These are phyloP conservation scores for Apis cerana DNA, from an alignment of 1,140 invertebrate genomes.

Conservation along the genomic window DNA sequence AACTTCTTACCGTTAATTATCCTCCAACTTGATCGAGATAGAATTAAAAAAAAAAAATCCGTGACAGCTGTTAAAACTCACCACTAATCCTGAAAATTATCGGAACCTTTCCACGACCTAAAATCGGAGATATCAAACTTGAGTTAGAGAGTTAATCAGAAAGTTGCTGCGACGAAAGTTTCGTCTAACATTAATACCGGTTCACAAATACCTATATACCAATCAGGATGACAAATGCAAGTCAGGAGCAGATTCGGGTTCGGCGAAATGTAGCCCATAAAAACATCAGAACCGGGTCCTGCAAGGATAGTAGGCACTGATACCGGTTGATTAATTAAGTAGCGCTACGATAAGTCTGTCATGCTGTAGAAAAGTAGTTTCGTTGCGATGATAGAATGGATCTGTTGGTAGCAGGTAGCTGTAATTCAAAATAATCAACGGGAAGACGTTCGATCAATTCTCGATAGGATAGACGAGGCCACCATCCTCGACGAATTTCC, in stretches of 20 bases:
- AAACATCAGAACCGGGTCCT: conserved; percentile 30
- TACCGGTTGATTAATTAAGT: conserved; percentile 65
- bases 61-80: background rate
- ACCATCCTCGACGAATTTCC: conserved; percentile 56
- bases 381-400: conserved; percentile 61
- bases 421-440: conserved; percentile 58
- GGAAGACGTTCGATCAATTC: conserved; percentile 56
- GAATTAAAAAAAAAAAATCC: no score
- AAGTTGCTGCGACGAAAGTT: conserved; percentile 33
- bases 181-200: background rate
- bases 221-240: conserved; percentile 51
- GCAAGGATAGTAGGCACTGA: conserved; percentile 30
- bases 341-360: conserved; percentile 56
- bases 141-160: background rate
- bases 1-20: no score
- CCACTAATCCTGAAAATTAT: background rate
- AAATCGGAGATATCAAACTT: no score
- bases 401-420: conserved; percentile 57
- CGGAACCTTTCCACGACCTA: background rate
- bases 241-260: conserved; percentile 53
- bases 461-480: conserved; percentile 40
- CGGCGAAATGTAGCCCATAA: conserved; percentile 24
- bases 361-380: conserved; percentile 33
- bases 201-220: background rate
- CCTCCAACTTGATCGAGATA: no score